Evolutionary conservation across 2,797 vertebrate genomes (phyloP), one percentile per base, ranked within the genome.

Genomic region (Oreochromis mossambicus): DNA sequence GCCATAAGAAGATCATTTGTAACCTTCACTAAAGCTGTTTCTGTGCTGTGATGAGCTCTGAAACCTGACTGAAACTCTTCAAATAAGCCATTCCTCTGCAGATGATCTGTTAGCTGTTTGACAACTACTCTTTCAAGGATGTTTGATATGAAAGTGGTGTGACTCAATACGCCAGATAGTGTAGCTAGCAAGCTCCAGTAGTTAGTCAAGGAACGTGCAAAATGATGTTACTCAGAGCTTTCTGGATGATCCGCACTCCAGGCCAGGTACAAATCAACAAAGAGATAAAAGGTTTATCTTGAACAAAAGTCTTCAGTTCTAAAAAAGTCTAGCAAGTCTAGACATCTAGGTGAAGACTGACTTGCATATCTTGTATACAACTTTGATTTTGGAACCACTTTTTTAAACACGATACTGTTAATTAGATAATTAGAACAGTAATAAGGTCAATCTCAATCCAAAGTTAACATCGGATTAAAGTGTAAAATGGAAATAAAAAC

Each of bases 341-440:
- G 21, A 26, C 21, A 26, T 55, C 2, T 3, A 55, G 7, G 52
- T 14, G 52, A 55, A 26, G 52, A 55, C 8, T 2, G 12, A 55
- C 0, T 54, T 14, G 52, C 21, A 54, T 14, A 7, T 26, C 52
- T 55, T 55, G 21, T 54, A 26, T 55, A 5, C 4, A 54, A 24
- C 11, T 54, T 24, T 7, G 2, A 7, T 21, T 52, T 36, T 36
- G 34, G 34, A 36, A 36, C 34, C 34, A 36, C 34, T 36, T 36
- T 36, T 52, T 21, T 1, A 2, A 13, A 55, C 13, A 26, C 0
- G 13, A 29, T 55, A 15, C 5, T 55, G 13, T 15, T 55, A 55
- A 56, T 5, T 56, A 15, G 24, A 29, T 29, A 0, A 56, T 56
- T 56, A 56, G 13, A 56, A 5, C 13, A 56, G 54, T 15, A 56